phyloP scores from a whole-genome alignment of 2,888 invertebrate genomes.

The Epinotia demarniana region DNA sequence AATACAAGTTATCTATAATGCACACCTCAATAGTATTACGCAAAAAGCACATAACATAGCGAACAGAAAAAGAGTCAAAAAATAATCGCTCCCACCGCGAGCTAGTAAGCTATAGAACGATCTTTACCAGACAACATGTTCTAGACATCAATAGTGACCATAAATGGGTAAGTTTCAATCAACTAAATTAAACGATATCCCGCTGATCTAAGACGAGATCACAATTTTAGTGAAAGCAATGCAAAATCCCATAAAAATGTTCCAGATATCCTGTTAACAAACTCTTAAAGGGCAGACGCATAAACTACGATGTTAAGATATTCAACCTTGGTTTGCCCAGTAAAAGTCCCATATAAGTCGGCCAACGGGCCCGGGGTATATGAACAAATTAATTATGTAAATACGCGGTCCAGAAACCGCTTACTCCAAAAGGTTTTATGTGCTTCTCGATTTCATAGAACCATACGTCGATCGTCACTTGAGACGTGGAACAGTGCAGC shows the following conservation, averaged over 20 bases:
- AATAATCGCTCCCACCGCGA: too few species aligned
- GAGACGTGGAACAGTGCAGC: not conserved
- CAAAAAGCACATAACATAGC: too few species aligned
- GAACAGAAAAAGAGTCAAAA: too few species aligned
- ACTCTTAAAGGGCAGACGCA: not conserved
- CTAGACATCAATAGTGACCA: too few species aligned
- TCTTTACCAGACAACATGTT: too few species aligned
- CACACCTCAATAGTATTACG: too few species aligned
- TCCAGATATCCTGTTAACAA: not conserved
- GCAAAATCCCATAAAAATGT: not conserved
- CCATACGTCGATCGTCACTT: not conserved
- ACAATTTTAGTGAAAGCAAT: too few species aligned
- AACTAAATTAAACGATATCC: too few species aligned
- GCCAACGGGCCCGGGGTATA: constrained; percentile 58
- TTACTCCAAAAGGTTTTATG: constrained; percentile 45
- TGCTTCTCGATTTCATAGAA: not conserved
- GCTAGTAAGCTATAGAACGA: too few species aligned
- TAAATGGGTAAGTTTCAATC: too few species aligned
- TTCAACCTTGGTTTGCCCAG: constrained; percentile 16
- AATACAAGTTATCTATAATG: too few species aligned
- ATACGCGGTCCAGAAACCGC: constrained; percentile 54
- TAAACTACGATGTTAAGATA: constrained; percentile 19
- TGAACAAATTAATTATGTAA: constrained; percentile 73
- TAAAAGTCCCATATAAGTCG: constrained; percentile 15
- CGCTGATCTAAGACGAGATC: too few species aligned